phyloP scores from a whole-genome alignment of 2,113 vertebrate species.

The Cynopterus brachyotis region DNA sequence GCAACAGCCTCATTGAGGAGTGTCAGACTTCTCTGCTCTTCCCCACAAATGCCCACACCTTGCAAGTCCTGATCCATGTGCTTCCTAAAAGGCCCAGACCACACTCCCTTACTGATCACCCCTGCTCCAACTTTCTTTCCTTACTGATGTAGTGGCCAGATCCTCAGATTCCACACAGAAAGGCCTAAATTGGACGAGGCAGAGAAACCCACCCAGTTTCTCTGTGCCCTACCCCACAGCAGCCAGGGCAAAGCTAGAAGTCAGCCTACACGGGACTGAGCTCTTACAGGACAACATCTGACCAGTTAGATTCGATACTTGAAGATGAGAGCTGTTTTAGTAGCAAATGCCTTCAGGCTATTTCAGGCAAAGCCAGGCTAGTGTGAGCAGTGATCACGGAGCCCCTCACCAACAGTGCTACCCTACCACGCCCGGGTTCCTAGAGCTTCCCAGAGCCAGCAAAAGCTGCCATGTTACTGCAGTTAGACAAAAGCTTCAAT shows the following conservation, averaged over 20 bases:
- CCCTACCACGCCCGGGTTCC: neutral
- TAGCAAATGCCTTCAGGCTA: too few species aligned
- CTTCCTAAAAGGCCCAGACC: neutral
- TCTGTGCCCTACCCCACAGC: neutral
- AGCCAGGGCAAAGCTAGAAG: neutral
- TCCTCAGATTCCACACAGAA: neutral
- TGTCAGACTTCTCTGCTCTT: too few species aligned
- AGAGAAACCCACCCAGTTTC: neutral
- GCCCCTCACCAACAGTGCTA: neutral
- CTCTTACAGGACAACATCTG: neutral
- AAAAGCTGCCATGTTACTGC: neutral
- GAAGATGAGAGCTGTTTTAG: neutral
- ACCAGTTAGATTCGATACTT: neutral
- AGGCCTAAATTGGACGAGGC: neutral
- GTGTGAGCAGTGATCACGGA: neutral
- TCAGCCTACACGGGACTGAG: neutral
- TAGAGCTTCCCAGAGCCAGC: neutral
- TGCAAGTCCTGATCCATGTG: fast-evolving
- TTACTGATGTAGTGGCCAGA: neutral
- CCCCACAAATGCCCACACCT: neutral
- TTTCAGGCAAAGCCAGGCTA: neutral
- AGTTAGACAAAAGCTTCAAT: neutral
- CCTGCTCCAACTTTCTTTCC: neutral
- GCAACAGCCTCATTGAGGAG: fast-evolving
- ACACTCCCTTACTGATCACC: neutral